These are phyloP conservation scores for Esperia sulphurella DNA, from an alignment of 2,888 invertebrate species.

Conservation along the genomic window DNA sequence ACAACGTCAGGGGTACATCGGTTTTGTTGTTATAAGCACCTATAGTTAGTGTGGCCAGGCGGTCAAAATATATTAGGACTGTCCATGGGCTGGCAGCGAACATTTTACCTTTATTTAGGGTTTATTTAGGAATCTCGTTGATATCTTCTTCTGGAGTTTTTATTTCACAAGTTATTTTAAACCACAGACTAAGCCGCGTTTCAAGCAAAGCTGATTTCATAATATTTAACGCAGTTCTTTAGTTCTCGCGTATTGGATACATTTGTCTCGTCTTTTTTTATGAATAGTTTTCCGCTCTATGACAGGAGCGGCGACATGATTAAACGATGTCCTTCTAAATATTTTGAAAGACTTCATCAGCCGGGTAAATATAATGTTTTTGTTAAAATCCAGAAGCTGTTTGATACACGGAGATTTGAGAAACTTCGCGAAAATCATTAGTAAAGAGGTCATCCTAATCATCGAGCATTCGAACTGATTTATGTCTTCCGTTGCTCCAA, in stretches of 20 bases:
- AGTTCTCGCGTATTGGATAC: no score
- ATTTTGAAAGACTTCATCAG: not conserved
- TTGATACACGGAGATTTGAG: no score
- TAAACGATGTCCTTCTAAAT: not conserved
- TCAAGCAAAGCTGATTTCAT: no score
- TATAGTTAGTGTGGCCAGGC: constrained; percentile 14
- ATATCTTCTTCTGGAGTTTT: no score
- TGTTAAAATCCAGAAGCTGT: not conserved
- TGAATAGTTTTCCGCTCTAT: no score
- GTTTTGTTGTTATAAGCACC: constrained; percentile 30
- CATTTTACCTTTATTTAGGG: not conserved
- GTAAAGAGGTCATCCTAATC: constrained; percentile 8
- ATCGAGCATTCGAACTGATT: constrained; percentile 24
- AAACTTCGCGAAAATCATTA: not conserved
- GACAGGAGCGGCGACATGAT: not conserved
- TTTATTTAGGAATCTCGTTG: no score
- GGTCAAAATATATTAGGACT: not conserved
- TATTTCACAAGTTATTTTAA: no score
- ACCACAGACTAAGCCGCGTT: no score
- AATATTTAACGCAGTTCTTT: no score
- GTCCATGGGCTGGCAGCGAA: not conserved
- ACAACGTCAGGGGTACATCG: constrained; percentile 24
- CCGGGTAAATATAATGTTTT: not conserved
- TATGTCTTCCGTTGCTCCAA: constrained; percentile 26
- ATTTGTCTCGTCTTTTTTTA: no score